Evolutionary conservation across 2,113 vertebrate genomes (phyloP), one percentile per base, ranked within the genome.

Genomic region (Ceyx margarethae): DNA sequence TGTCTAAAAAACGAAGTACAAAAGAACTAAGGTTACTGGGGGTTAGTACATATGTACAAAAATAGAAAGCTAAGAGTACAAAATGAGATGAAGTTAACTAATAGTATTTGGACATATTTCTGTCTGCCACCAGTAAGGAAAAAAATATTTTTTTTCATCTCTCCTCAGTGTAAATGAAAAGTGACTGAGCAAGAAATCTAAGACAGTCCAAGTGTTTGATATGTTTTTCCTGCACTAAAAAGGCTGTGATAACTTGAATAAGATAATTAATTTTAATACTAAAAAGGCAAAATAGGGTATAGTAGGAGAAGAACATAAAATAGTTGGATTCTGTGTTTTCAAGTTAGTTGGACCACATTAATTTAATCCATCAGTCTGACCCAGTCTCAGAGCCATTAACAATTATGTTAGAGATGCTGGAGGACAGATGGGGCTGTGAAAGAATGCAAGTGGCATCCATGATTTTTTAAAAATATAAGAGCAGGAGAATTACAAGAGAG

Each of bases 131-230:
- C 31, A 22, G 33, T 13, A 37, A 48, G 10, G 22, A 74, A 74
- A 66, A 85, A 21, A 3, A 0, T 0, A 3, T 26, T 62, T 1
- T 45, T 48, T 78, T 64, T 29, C 1, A 16, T 56, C 40, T 60
- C 33, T 68, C 7, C 29, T 76, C 12, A 42, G 28, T 78, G 45
- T 40, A 71, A 79, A 69, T 28, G 28, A 66, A 8, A 88, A 82
- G 40, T 45, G 65, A 21, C 33, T 40, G 56, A 69, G 61, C 1
- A 1, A 89, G 33, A 75, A 69, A 8, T 50, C 51, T 54, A 35
- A 62, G 58, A 4, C 13, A 58, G 10, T 45, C 14, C 46, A 66
- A 51, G 13, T 51, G 14, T 77, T 53, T 26, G 43, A 48, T 58
- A 46, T 33, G 25, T 48, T 89, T 73, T 85, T 37, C 35, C 29